A percentile compares a stretch with the other conserved stretches of the same genome.
These are phyloP conservation scores for Sitta europaea DNA, from an alignment of 2,113 vertebrate species.

Conservation along the genomic window DNA sequence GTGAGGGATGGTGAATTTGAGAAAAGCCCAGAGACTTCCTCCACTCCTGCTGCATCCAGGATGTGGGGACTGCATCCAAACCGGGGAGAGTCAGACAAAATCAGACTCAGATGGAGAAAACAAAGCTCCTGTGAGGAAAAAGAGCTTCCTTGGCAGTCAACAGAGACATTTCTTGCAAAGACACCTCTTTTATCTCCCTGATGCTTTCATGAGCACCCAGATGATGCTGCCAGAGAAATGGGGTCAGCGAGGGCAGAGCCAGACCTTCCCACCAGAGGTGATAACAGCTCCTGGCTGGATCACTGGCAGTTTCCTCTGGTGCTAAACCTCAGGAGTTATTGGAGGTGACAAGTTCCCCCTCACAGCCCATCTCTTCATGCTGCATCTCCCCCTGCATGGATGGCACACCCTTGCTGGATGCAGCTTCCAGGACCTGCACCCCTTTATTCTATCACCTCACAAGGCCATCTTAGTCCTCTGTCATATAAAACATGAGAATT, in stretches of 20 bases:
- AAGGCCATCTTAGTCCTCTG: background rate
- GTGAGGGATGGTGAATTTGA: background rate
- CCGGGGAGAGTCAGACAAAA: background rate
- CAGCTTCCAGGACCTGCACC: background rate
- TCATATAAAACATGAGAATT: background rate
- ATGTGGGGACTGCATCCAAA: background rate
- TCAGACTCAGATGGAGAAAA: background rate
- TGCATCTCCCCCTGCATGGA: background rate
- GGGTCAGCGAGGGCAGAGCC: background rate
- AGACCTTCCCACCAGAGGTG: background rate
- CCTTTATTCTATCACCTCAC: background rate
- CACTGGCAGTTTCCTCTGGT: background rate
- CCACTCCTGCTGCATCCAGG: background rate
- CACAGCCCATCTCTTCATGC: background rate
- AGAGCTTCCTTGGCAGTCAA: background rate
- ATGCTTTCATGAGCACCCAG: background rate
- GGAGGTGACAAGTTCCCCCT: background rate
- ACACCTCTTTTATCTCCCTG: background rate
- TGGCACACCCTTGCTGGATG: background rate
- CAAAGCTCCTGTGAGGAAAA: background rate
- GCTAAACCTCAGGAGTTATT: background rate
- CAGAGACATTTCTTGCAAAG: background rate
- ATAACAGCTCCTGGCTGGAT: background rate
- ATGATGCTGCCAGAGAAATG: background rate
- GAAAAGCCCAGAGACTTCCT: background rate